phyloP scores from a whole-genome alignment of 2,797 vertebrate genomes.

The Adelosebastes latens region DNA sequence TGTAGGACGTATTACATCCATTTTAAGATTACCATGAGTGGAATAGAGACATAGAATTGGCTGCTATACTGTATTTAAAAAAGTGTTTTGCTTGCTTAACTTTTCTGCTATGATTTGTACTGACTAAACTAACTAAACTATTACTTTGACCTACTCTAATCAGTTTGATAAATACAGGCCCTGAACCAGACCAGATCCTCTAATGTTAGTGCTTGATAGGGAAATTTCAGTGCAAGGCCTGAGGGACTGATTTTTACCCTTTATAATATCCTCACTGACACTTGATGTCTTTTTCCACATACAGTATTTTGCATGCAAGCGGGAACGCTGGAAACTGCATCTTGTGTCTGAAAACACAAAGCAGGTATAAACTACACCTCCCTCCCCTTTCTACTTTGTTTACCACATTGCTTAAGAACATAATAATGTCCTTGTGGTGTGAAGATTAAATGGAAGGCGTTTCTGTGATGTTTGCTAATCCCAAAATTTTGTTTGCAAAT shows the following conservation, averaged over 20 bases:
- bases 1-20: not conserved
- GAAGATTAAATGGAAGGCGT: not conserved
- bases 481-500: too few species aligned
- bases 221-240: not conserved
- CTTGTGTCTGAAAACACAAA: not conserved
- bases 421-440: not conserved
- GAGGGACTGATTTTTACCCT: not conserved
- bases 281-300: not conserved
- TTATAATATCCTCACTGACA: not conserved
- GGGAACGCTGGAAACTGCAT: not conserved
- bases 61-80: not conserved
- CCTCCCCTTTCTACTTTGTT: not conserved
- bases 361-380: not conserved
- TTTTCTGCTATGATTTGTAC: too few species aligned
- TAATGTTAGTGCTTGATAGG: not conserved
- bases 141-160: not conserved
- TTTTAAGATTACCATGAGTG: not conserved
- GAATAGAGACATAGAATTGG: not conserved
- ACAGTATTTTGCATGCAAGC: not conserved
- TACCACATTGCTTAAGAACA: too few species aligned
- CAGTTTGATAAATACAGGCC: not conserved
- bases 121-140: not conserved
- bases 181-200: not conserved
- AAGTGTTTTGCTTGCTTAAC: too few species aligned
- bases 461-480: too few species aligned